These are phyloP conservation scores for Tricholauxania praeusta DNA, from an alignment of 2,888 invertebrate genomes.

Conservation along the genomic window DNA sequence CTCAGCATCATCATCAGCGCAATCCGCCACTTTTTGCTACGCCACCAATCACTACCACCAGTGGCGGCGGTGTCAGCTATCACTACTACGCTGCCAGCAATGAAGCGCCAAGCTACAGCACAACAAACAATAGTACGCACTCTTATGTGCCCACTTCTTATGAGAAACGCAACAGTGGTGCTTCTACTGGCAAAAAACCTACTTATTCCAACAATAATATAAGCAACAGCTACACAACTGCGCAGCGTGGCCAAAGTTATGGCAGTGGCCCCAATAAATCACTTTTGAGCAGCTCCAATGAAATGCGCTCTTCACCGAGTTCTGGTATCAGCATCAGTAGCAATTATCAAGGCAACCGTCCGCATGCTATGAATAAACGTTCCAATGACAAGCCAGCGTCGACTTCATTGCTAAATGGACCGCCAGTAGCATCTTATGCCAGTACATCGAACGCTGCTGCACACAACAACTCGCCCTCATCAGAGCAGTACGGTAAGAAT, in stretches of 20 bases:
- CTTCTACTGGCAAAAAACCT: constrained; percentile 42
- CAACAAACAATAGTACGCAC: constrained; percentile 11
- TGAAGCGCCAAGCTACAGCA: constrained; percentile 41
- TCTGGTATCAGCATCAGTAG: constrained; percentile 51
- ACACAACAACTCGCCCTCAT: constrained; percentile 34
- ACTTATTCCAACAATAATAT: constrained; percentile 34
- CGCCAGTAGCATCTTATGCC: constrained; percentile 36
- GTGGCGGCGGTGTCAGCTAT: constrained; percentile 51
- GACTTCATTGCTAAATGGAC: constrained; percentile 58
- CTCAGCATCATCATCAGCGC: constrained; percentile 51
- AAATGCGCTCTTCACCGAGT: constrained; percentile 59
- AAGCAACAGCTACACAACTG: constrained; percentile 29
- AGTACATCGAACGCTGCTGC: not conserved
- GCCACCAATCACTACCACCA: constrained; percentile 62
- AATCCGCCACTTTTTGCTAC: constrained; percentile 67
- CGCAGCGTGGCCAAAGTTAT: constrained; percentile 42
- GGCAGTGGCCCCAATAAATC: constrained; percentile 54
- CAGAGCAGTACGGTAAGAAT: constrained; percentile 51
- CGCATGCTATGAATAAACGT: constrained; percentile 57
- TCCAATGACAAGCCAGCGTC: constrained; percentile 57
- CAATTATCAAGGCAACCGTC: constrained; percentile 54
- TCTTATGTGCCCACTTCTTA: constrained; percentile 50
- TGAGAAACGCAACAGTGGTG: constrained; percentile 58
- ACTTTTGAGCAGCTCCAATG: constrained; percentile 57
- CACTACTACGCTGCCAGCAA: constrained; percentile 55